Percentiles rank a stretch among this genome's conserved stretches.
Evolutionary conservation across 2,113 vertebrate species (phyloP).

Genomic region (Petrocephalus zakoni): DNA sequence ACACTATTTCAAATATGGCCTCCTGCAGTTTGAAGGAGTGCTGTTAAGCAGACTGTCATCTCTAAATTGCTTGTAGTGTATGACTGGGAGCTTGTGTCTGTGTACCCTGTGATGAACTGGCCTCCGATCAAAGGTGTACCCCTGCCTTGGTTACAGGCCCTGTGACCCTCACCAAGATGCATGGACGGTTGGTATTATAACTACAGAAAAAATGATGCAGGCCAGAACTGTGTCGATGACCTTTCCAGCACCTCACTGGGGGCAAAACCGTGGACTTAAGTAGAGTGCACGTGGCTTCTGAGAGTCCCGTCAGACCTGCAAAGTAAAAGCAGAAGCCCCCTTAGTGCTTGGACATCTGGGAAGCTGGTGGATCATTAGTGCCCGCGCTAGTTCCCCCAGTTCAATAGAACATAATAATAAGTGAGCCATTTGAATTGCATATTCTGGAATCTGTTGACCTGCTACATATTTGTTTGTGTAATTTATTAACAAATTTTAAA

Average conservation of each 20-base stretch:
- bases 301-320: background rate
- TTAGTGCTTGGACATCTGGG: background rate
- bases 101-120: background rate
- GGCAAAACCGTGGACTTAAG: background rate
- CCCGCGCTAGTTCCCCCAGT: background rate
- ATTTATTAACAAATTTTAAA: conserved; percentile 13
- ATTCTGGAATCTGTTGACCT: conserved; percentile 12
- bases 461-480: background rate
- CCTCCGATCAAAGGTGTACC: background rate
- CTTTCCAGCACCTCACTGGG: background rate
- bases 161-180: background rate
- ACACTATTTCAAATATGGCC: background rate
- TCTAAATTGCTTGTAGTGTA: background rate
- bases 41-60: background rate
- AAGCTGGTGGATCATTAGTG: background rate
- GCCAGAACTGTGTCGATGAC: background rate
- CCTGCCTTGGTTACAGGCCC: background rate
- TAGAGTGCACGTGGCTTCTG: background rate
- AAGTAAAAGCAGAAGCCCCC: background rate
- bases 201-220: background rate
- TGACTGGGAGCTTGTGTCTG: background rate
- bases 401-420: background rate
- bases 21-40: background rate
- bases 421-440: background rate
- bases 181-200: background rate